Evolutionary conservation across 2,113 vertebrate species (phyloP).

Genomic region (Typhlomys cinereus): DNA sequence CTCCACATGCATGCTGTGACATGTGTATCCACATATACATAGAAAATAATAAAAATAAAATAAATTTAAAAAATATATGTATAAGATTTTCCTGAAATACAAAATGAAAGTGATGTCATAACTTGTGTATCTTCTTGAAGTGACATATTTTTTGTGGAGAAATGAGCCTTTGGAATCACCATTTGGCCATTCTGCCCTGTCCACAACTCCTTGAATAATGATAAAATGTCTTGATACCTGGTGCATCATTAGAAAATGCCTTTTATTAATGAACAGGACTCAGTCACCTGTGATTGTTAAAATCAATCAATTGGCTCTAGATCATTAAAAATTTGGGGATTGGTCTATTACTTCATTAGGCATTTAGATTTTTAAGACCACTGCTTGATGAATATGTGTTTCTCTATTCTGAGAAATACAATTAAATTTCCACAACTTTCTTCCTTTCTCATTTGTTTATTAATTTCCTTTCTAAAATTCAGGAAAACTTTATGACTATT

Average conservation of each 20-base stretch:
- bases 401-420: background rate
- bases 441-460: background rate
- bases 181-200: no score
- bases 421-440: background rate
- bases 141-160: background rate
- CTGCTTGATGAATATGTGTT: background rate
- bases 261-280: conserved; percentile 54
- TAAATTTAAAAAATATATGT: no score
- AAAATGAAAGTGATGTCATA: conserved; percentile 16
- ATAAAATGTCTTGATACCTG: background rate
- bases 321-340: conserved; percentile 4
- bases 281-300: conserved; percentile 1
- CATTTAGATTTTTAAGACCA: background rate
- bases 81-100: conserved; percentile 6
- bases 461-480: conserved; percentile 39
- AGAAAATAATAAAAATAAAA: no score
- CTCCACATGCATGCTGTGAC: no score
- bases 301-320: conserved; percentile 42
- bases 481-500: background rate
- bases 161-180: background rate
- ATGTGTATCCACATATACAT: no score
- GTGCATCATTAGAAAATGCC: conserved; percentile 8
- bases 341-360: background rate
- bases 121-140: background rate
- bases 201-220: background rate